These are phyloP conservation scores for Drosophila quinaria DNA, from an alignment of 2,888 invertebrate genomes.

Conservation along the genomic window DNA sequence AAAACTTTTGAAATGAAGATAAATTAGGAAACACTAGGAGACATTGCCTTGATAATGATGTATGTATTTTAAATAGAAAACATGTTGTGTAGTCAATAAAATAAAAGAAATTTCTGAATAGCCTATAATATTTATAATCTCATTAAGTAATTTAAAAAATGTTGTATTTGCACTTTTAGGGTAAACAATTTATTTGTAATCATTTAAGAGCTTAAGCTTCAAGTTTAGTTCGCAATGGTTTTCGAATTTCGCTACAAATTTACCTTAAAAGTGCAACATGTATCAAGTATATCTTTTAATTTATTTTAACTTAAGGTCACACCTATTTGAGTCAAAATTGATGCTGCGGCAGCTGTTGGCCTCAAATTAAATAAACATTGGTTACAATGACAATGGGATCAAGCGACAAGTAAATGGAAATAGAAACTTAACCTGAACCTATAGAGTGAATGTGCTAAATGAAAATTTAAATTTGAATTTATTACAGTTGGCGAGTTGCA, in stretches of 20 bases:
- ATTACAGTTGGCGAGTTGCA: conserved; percentile 20
- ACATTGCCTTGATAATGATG: neutral
- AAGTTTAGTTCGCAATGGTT: no score
- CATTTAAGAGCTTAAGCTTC: no score
- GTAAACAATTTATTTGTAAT: no score
- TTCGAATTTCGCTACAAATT: no score
- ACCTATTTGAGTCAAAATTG: neutral
- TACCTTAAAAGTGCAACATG: neutral
- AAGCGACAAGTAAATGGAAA: conserved; percentile 3
- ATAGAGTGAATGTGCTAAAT: conserved; percentile 2
- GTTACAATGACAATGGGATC: conserved; percentile 13
- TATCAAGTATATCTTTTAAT: neutral
- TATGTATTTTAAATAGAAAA: neutral
- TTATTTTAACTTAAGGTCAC: neutral
- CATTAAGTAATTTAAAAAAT: no score
- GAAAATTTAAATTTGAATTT: conserved; percentile 24
- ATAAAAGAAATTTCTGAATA: neutral
- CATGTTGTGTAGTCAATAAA: neutral
- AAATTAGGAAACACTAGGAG: neutral
- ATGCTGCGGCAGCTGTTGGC: conserved; percentile 10
- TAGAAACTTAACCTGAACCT: no score
- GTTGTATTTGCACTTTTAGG: neutral
- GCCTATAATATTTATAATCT: neutral
- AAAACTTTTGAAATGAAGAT: conserved; percentile 8
- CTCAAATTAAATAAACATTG: conserved; percentile 20